A percentile compares a stretch with the other conserved stretches of the same genome.
phyloP scores from a whole-genome alignment of 1,140 invertebrate species.

The Dufourea novaeangliae region DNA sequence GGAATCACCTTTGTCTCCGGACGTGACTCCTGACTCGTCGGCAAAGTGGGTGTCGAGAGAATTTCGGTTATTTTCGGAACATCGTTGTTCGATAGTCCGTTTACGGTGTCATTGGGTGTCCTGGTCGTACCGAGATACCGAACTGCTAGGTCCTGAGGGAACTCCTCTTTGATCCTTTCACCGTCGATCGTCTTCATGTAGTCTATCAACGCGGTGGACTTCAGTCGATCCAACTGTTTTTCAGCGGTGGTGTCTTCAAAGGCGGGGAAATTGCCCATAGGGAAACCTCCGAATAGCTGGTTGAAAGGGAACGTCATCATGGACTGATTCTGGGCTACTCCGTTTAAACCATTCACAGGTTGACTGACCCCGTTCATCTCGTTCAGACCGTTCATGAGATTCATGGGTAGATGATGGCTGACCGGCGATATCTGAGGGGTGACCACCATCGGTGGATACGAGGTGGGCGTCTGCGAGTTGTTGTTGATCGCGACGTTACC shows the following conservation, averaged over 20 bases:
- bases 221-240: constrained; percentile 49
- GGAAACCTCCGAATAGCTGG: constrained; percentile 53
- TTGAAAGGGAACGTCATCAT: constrained; percentile 52
- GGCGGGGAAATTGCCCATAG: constrained; percentile 31
- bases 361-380: neutral
- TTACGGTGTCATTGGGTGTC: too few relatives aligned
- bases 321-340: neutral
- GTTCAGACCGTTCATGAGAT: constrained; percentile 17
- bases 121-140: neutral
- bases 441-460: neutral
- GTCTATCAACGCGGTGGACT: constrained; percentile 45
- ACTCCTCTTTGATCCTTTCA: neutral
- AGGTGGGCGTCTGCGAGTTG: neutral
- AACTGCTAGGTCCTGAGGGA: neutral
- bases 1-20: neutral
- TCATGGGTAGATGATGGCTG: neutral
- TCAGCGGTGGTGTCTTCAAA: constrained; percentile 23
- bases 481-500: constrained; percentile 44
- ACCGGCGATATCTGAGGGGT: constrained; percentile 3
- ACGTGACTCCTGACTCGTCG: too few relatives aligned
- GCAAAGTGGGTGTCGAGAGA: neutral
- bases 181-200: constrained; percentile 34
- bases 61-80: neutral
- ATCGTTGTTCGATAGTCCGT: too few relatives aligned
- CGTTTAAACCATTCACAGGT: neutral